These are phyloP conservation scores for Ypsolopha sequella DNA, from an alignment of 2,888 invertebrate genomes.

Conservation along the genomic window DNA sequence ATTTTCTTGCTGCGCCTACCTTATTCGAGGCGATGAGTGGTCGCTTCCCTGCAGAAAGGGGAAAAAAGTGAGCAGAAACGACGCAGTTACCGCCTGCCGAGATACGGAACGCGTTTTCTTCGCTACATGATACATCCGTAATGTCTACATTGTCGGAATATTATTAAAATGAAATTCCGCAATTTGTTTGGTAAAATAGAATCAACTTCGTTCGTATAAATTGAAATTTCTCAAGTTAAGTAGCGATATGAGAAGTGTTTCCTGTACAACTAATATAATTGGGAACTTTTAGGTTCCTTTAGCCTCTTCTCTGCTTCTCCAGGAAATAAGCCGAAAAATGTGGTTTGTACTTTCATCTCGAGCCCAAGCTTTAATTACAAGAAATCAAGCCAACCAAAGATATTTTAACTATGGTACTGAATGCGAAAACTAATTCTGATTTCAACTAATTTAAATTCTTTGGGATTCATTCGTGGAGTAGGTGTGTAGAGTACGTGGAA, in stretches of 20 bases:
- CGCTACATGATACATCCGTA: neutral
- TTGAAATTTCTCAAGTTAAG: no score
- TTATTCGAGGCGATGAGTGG: conserved; percentile 34
- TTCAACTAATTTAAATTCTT: neutral
- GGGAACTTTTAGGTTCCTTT: no score
- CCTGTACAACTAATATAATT: no score
- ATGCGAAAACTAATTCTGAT: neutral
- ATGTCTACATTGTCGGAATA: neutral
- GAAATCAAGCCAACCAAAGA: no score
- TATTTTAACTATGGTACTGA: no score
- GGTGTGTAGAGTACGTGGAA: neutral
- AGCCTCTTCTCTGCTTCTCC: no score
- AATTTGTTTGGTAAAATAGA: neutral
- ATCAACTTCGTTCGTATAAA: no score
- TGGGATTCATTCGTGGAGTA: neutral
- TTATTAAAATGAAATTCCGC: neutral
- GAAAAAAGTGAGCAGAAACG: conserved; percentile 30
- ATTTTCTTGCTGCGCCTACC: conserved; percentile 43
- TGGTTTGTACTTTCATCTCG: no score
- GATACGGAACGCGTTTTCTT: conserved; percentile 23
- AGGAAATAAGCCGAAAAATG: no score
- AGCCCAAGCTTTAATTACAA: no score
- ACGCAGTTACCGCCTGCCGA: conserved; percentile 34
- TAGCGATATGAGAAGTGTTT: no score
- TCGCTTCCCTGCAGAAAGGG: conserved; percentile 36